Base-by-base conservation (phyloP, 2,797 vertebrate species). In the Bucorvus abyssinicus region DNA sequence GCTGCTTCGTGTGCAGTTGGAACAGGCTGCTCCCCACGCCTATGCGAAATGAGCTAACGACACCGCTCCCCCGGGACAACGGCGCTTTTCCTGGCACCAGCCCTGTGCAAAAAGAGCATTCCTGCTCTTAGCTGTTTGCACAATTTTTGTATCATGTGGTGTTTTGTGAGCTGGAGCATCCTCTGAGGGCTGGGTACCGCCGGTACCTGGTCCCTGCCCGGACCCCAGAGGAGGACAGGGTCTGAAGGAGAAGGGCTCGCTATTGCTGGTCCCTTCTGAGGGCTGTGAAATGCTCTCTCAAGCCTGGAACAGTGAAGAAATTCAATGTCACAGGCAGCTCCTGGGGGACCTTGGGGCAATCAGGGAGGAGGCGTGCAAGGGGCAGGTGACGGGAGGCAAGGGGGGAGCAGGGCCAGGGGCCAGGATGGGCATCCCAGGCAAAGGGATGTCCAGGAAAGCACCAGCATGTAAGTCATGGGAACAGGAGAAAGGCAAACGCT, bases 1-100 rank as follows among this genome's bases (percentile, higher is more conserved):
- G 19, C 36, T 64, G 20, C 49, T 44, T 19, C 5, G 10, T 56
- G 78, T 29, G 63, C 23, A 2, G 20, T 8, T 14, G 14, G 38
- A n/a, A 4, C 50, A 10, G 50, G 70, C 70, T 52, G 36, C 63
- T 84, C 75, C 84, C 53, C 4, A 10, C 42, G 47, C 80, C 23
- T 42, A 14, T 77, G 88, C 89, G 69, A 55, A 93, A 85, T 59
- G 93, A 96, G 67, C 79, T 95, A 40, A 96, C 24, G 78, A 16
- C 57, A 44, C 40, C 2, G 68, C 3, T 95, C 84, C 84, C 82
- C 52, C 3, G 68, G 78, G 93, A 86, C 59, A 68, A 71, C 7
- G 1, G 26, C 15, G 10, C 56, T 94, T 87, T 95, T 94, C 91
- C 76, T 94, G 91, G 68, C 20, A 81, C 34, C 27, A 26, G n/a